Evolutionary conservation across 2,888 invertebrate species (phyloP), one percentile per base, ranked within the genome.

Genomic region (Drosophila imparisetae): DNA sequence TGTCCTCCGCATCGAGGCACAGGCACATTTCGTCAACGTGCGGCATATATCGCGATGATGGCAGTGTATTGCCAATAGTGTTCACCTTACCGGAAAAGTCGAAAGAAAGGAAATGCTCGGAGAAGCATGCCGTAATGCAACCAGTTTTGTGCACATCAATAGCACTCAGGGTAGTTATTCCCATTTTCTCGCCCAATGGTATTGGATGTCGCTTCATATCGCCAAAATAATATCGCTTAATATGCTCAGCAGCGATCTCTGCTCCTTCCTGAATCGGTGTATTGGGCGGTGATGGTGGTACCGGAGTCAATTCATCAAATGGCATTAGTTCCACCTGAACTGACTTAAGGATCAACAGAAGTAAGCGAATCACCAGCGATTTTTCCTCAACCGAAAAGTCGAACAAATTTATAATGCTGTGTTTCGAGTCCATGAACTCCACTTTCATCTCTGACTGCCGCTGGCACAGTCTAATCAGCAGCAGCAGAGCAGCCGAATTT

Each of bases 1-100:
- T 48, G 36, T 86, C 86, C 7, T 77, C 89, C 15, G 10, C 6
- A 49, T 48, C 89, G 11, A 72, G 24, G 1, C 66, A 50, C 45
- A 80, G 18, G 18, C 87, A 89, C 40, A 84, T 5, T 72, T 86
- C 89, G 1, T 73, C 72, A 57, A 84, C 52, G 7, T 64, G 10
- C 0, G 86, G 87, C 7, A 66, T 21, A 66, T 80, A n/a, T 30
- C 58, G 63, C 2, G 55, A 8, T 15, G 59, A 10, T 13, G 29
- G n/a, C 27, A 45, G 8, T 4, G 18, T n/a, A 2, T 2, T 2
- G 4, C 77, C 82, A 24, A 49, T 1, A 0, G 24, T 5, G 7
- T n/a, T 13, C 4, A 72, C 71, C 10, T 29, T 27, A 0, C 5
- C 27, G 27, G 0, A 5, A 27, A 27, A 27, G 27, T 27, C 27